These are phyloP conservation scores for Neotoma lepida DNA, from an alignment of 2,113 vertebrate species.

Conservation along the genomic window DNA sequence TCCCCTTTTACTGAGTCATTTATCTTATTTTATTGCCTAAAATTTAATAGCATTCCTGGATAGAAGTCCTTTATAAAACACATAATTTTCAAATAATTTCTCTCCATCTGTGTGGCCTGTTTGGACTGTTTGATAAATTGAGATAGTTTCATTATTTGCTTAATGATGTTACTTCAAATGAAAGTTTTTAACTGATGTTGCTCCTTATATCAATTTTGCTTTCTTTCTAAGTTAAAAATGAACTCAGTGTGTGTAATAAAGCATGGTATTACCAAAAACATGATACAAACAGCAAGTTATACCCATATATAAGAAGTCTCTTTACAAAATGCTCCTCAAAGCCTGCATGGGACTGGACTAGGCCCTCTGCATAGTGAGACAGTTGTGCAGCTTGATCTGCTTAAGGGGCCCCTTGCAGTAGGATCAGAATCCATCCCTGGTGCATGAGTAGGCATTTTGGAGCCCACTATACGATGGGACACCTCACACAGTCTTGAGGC, in stretches of 20 bases:
- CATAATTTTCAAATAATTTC: neutral
- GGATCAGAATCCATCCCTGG: too few relatives aligned
- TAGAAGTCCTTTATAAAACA: neutral
- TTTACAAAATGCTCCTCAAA: neutral
- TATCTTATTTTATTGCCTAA: neutral
- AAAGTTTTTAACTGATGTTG: neutral
- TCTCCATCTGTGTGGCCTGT: neutral
- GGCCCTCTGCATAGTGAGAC: too few relatives aligned
- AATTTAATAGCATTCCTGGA: neutral
- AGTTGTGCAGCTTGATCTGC: too few relatives aligned
- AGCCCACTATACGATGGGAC: too few relatives aligned
- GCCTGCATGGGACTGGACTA: neutral
- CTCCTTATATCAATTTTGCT: neutral
- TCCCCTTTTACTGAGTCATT: neutral
- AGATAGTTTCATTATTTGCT: constrained; percentile 4
- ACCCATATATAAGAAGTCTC: neutral
- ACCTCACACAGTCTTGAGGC: too few relatives aligned
- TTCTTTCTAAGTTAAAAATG: neutral
- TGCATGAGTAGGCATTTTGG: too few relatives aligned
- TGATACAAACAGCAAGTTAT: neutral
- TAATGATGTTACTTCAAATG: constrained; percentile 3
- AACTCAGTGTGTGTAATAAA: neutral
- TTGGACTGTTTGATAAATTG: neutral
- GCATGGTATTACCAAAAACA: neutral
- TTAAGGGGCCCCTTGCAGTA: too few relatives aligned